These are phyloP conservation scores for Lasius fuliginosus DNA, from an alignment of 2,888 invertebrate genomes.

Conservation along the genomic window DNA sequence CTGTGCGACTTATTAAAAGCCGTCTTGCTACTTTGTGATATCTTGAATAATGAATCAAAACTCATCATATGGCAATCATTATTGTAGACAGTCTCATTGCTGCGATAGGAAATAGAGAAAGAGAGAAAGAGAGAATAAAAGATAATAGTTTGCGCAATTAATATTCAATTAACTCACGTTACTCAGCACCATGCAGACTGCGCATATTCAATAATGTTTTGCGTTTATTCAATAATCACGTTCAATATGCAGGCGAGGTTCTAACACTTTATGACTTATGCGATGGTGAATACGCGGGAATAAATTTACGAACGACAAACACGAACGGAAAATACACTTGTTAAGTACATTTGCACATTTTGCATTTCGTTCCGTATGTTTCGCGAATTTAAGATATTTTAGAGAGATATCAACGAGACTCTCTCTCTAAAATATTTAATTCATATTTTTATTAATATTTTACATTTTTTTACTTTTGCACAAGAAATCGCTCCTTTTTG, in stretches of 20 bases:
- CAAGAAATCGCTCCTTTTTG: background rate
- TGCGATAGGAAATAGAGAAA: background rate
- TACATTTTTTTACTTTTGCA: background rate
- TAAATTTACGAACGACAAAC: background rate
- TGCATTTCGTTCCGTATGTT: background rate
- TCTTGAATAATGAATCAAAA: slow-evolving; percentile 24
- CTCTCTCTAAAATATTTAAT: background rate
- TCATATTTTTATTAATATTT: background rate
- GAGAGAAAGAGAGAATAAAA: background rate
- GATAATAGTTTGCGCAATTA: slow-evolving; percentile 18
- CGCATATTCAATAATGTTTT: slow-evolving; percentile 40
- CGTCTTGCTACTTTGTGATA: background rate
- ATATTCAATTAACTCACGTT: slow-evolving; percentile 42
- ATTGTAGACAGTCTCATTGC: background rate
- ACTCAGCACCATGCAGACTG: background rate
- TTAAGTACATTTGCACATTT: background rate
- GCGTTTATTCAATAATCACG: slow-evolving; percentile 25
- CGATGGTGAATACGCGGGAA: background rate
- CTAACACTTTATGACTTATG: slow-evolving; percentile 21
- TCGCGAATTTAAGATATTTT: background rate
- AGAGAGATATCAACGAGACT: background rate
- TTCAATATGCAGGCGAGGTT: slow-evolving; percentile 25
- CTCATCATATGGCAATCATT: slow-evolving; percentile 25
- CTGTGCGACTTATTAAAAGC: slow-evolving; percentile 4
- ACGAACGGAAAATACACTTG: background rate